phyloP scores from a whole-genome alignment of 1,140 invertebrate genomes.

The Eurosta solidaginis region DNA sequence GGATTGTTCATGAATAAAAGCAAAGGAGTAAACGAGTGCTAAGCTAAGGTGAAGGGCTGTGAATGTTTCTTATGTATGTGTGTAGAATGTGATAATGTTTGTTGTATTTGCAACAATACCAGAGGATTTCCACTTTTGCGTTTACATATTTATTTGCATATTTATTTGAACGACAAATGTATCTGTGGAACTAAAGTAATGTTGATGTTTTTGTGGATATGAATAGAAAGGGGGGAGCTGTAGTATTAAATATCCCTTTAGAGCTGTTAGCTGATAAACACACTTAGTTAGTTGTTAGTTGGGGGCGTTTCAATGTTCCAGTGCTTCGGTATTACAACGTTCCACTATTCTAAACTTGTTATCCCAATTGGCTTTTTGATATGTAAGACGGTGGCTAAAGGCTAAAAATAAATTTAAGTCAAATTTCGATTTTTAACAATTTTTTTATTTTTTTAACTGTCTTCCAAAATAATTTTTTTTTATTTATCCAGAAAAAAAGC shows the following conservation, averaged over 20 bases:
- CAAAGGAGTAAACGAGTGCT: slow-evolving; percentile 11
- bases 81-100: not conserved
- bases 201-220: not conserved
- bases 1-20: slow-evolving; percentile 17
- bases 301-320: not conserved
- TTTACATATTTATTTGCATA: slow-evolving; percentile 14
- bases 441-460: no score
- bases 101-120: not conserved
- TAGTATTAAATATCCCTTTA: no score
- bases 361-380: no score
- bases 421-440: no score
- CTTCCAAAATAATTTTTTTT: no score
- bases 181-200: not conserved
- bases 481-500: no score
- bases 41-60: no score
- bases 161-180: not conserved
- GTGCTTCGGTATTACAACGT: not conserved
- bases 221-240: no score
- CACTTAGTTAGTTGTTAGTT: not conserved
- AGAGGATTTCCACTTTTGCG: not conserved
- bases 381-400: no score
- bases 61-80: not conserved
- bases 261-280: not conserved
- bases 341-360: no score
- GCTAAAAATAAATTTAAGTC: no score